Evolutionary conservation across 2,888 invertebrate species (phyloP).

Genomic region (Agapetus fuscipes): DNA sequence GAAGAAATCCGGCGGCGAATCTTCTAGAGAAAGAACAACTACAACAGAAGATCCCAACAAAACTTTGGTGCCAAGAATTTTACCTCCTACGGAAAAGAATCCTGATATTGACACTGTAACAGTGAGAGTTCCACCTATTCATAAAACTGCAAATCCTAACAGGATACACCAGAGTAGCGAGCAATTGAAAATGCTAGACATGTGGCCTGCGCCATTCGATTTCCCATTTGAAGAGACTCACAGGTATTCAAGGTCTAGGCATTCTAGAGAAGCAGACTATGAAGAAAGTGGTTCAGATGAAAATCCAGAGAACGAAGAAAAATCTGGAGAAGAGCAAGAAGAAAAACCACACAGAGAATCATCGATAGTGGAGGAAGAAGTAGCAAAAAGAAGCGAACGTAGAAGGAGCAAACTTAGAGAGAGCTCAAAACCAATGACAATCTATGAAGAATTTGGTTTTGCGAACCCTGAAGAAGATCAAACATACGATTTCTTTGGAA

Average conservation of each 20-base stretch:
- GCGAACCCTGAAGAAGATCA: slow-evolving; percentile 26
- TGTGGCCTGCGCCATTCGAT: slow-evolving; percentile 16
- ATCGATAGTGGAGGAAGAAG: no score
- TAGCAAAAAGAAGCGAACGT: slow-evolving; percentile 29
- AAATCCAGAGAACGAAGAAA: slow-evolving; percentile 2
- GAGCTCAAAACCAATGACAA: slow-evolving; percentile 2
- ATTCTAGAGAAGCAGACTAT: slow-evolving; percentile 19
- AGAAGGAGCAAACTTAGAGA: slow-evolving; percentile 20
- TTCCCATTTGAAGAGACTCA: slow-evolving; percentile 20
- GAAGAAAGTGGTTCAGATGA: slow-evolving; percentile 19
- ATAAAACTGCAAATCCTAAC: slow-evolving; percentile 37
- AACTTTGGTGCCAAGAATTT: slow-evolving; percentile 34
- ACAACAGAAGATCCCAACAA: slow-evolving; percentile 38
- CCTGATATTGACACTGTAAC: slow-evolving; percentile 44
- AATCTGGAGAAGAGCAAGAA: slow-evolving; percentile 13
- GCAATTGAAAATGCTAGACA: slow-evolving; percentile 10
- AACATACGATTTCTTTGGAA: slow-evolving; percentile 35
- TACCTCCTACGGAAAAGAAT: slow-evolving; percentile 42
- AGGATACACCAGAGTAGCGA: slow-evolving; percentile 35
- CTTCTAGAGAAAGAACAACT: slow-evolving; percentile 35
- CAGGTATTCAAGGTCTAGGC: slow-evolving; percentile 24
- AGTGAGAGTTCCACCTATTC: slow-evolving; percentile 42
- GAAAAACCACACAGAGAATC: no score
- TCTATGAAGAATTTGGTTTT: slow-evolving; percentile 12
- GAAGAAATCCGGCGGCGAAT: slow-evolving; percentile 26